phyloP scores from a whole-genome alignment of 2,888 invertebrate species.

The Drosophila paracracens region DNA sequence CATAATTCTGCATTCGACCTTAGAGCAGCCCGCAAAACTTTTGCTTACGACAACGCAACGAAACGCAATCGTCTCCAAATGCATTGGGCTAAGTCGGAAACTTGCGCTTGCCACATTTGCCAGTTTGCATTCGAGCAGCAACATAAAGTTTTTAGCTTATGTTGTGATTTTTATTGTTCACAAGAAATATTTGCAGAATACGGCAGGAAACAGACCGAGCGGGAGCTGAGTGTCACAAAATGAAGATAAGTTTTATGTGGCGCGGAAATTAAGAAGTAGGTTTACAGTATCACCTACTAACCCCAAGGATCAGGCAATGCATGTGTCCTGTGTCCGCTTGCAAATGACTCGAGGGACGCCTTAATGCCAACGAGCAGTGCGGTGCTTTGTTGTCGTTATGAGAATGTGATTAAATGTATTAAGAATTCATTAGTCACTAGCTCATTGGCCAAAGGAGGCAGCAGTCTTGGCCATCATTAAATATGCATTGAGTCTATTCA shows the following conservation, averaged over 20 bases:
- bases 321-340: constrained; percentile 7
- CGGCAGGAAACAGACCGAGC: not conserved
- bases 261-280: constrained; percentile 81
- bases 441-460: constrained; percentile 14
- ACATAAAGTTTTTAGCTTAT: constrained; percentile 80
- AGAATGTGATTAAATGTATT: constrained; percentile 69
- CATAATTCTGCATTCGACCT: constrained; percentile 74
- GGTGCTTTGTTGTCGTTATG: constrained; percentile 12
- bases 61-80: constrained; percentile 45
- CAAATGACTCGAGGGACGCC: constrained; percentile 47
- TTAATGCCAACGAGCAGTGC: constrained; percentile 26
- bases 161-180: constrained; percentile 78
- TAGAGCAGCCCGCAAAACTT: constrained; percentile 72
- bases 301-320: constrained; percentile 34
- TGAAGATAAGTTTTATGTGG: constrained; percentile 81
- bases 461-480: constrained; percentile 52
- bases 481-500: constrained; percentile 72
- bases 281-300: constrained; percentile 46
- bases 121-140: constrained; percentile 72
- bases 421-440: constrained; percentile 69
- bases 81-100: constrained; percentile 70
- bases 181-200: constrained; percentile 10
- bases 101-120: constrained; percentile 74
- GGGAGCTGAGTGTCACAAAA: constrained; percentile 54
- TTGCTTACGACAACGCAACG: constrained; percentile 56